A percentile compares a stretch with the other conserved stretches of the same genome.
Evolutionary conservation across 2,113 vertebrate species (phyloP).

Genomic region (Aramus guarauna): DNA sequence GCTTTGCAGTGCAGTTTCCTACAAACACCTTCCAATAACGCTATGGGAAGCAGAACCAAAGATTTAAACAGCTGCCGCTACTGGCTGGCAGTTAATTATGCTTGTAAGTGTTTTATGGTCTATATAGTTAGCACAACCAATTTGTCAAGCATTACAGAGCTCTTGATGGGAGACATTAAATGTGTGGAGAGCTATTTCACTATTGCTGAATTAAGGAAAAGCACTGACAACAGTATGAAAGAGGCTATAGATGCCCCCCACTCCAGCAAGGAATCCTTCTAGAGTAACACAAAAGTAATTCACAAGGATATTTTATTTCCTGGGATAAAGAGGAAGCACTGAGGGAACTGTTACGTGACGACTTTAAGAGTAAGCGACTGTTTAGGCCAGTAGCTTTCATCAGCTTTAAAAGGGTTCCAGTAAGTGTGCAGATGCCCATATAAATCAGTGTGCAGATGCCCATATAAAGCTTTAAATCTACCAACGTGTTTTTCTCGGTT

Average conservation of each 20-base stretch:
- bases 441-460: neutral
- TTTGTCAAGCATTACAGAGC: slow-evolving; percentile 17
- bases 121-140: slow-evolving; percentile 38
- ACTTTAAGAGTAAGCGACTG: neutral
- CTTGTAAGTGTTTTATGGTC: slow-evolving; percentile 18
- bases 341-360: neutral
- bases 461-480: neutral
- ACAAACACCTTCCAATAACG: neutral
- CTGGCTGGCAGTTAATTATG: slow-evolving; percentile 33
- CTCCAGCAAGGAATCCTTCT: neutral
- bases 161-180: slow-evolving; percentile 34
- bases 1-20: neutral
- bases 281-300: slow-evolving; percentile 2
- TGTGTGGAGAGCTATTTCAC: slow-evolving; percentile 30
- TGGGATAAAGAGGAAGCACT: neutral
- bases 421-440: neutral
- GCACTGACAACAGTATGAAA: neutral
- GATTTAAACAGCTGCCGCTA: slow-evolving; percentile 21
- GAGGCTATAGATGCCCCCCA: neutral
- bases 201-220: slow-evolving; percentile 34
- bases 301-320: neutral
- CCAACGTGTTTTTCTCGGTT: neutral
- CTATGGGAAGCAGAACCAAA: neutral
- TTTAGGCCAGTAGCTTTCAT: neutral
- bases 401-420: neutral